Base-by-base conservation (phyloP, 2,888 invertebrate species). In the Pseudoips prasinana region DNA sequence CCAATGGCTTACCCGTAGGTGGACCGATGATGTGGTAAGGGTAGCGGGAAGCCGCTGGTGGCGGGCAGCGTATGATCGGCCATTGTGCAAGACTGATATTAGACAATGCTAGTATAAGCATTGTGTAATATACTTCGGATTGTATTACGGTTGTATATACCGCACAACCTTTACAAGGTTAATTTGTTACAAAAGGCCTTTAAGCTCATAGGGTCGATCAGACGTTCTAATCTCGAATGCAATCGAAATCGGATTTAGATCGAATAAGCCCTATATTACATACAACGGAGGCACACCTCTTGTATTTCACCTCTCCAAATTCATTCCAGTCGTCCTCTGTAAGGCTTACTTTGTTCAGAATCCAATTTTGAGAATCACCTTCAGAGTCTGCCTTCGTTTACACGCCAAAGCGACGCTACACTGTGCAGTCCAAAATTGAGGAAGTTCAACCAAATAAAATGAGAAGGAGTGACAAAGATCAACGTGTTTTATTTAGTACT, bases 341-440 rank as follows among this genome's bases (percentile, higher is more conserved):
- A 39, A 40, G 33, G 51, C 43, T 47, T 61, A 52, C 48, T 46
- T 44, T 50, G 44, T 53, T 42, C 46, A 41, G 28, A 45, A 58
- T 48, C 52, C 48, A 58, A 57, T 57, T 61, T 50, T 10, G 29
- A 19, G 30, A 58, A 59, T 49, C 47, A 44, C 33, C 38, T 44
- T 26, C 36, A 25, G 31, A 28, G 39, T 2, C 14, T 14, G 14
- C n/a, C 36, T 33, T 36, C 46, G 48, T 53, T 53, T 45, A 50
- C 50, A 35, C 35, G 23, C 22, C 22, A 53, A 49, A 39, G 38
- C 40, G 32, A 40, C 39, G 48, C 42, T 46, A 46, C 38, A 33
- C 37, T 35, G 38, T 37, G 29, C 30, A 31, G 39, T 39, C 33
- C 36, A 37, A 50, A 43, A 42, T 39, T n/a, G n/a, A n/a, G n/a